phyloP scores from a whole-genome alignment of 1,140 invertebrate genomes.

The Leptinotarsa lineolata region DNA sequence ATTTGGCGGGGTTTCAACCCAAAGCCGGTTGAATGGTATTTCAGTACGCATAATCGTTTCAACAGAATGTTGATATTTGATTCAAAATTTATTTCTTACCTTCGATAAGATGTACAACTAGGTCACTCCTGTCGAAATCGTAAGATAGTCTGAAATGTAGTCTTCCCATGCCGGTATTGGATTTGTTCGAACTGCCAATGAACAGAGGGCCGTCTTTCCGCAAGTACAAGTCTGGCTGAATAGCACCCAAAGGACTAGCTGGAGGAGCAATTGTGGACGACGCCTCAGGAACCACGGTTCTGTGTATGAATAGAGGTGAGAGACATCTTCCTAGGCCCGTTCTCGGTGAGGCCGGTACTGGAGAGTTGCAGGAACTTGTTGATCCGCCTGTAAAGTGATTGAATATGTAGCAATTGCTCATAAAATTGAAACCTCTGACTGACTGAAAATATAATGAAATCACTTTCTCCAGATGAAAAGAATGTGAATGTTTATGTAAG shows the following conservation, averaged over 20 bases:
- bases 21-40: too few relatives aligned
- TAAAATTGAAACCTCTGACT: too few relatives aligned
- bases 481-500: too few relatives aligned
- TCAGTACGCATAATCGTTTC: too few relatives aligned
- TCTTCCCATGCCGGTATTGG: constrained; percentile 70
- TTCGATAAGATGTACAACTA: constrained; percentile 87
- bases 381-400: constrained; percentile 44
- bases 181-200: constrained; percentile 63
- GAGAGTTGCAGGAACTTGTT: constrained; percentile 59
- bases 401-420: too few relatives aligned
- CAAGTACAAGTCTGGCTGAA: constrained; percentile 84
- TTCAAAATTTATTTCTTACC: constrained; percentile 58
- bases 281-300: constrained; percentile 57
- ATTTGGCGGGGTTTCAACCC: too few relatives aligned
- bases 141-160: constrained; percentile 86
- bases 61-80: too few relatives aligned
- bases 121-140: constrained; percentile 85
- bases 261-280: constrained; percentile 55
- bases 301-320: constrained; percentile 73
- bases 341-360: constrained; percentile 58
- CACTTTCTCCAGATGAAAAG: too few relatives aligned
- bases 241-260: constrained; percentile 77
- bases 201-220: constrained; percentile 74
- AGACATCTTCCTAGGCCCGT: constrained; percentile 61
- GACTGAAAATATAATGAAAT: too few relatives aligned